A percentile compares a stretch with the other conserved stretches of the same genome.
phyloP scores from a whole-genome alignment of 2,113 vertebrate genomes.

The Nothobranchius furzeri region DNA sequence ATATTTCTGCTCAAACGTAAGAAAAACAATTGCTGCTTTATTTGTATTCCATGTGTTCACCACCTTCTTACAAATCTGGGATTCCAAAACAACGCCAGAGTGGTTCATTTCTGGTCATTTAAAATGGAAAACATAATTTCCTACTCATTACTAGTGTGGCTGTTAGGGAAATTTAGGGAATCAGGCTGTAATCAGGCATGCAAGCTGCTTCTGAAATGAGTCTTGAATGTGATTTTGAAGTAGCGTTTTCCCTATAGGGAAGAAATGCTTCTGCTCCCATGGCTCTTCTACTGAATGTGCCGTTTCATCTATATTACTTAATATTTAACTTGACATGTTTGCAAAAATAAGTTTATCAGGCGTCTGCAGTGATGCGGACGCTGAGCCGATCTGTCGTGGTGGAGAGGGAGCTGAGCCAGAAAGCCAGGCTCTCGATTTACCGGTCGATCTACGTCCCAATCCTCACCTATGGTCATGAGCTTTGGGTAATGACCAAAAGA shows the following conservation, averaged over 20 bases:
- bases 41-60: constrained; percentile 2
- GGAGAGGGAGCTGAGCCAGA: no score
- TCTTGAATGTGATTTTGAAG: constrained; percentile 30
- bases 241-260: background rate
- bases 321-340: no score
- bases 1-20: constrained; percentile 13
- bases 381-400: no score
- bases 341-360: no score
- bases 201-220: constrained; percentile 10
- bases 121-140: constrained; percentile 30
- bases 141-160: constrained; percentile 19
- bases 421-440: no score
- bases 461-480: no score
- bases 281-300: background rate
- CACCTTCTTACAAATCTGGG: background rate
- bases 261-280: background rate
- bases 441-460: no score
- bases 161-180: constrained; percentile 21
- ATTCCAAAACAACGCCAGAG: constrained; percentile 14
- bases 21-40: background rate
- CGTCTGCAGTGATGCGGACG: no score
- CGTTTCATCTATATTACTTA: background rate
- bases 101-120: constrained; percentile 15
- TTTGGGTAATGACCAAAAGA: no score
- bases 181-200: constrained; percentile 23